Conservation (phyloP, 2,797 vertebrate genomes). For the Saxicola maurus region DNA sequence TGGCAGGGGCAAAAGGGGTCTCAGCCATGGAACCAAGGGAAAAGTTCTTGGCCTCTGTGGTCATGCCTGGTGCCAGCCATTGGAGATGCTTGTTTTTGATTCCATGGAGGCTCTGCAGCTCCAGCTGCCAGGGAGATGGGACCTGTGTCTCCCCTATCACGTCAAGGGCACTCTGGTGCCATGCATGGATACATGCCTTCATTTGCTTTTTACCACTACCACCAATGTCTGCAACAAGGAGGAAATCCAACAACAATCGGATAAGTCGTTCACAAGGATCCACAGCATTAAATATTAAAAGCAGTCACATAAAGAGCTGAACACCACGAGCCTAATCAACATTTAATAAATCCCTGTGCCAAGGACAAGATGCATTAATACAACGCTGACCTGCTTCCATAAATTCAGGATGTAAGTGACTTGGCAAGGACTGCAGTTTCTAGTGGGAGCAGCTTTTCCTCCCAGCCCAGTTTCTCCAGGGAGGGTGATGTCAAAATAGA, state of each 20-base stretch:
- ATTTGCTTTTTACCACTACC: accelerated
- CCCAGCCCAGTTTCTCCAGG: not conserved
- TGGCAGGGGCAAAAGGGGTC: accelerated
- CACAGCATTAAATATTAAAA: constrained; percentile 5
- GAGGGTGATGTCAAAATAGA: not conserved
- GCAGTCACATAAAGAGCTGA: not conserved
- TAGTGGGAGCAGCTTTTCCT: not conserved
- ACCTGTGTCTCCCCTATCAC: accelerated
- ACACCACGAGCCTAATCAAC: not conserved
- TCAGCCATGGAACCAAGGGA: not conserved
- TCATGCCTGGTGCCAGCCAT: accelerated
- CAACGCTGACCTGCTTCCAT: constrained; percentile 27
- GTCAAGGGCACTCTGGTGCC: not conserved
- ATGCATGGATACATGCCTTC: accelerated
- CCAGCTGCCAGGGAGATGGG: not conserved
- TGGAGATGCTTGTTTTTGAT: not conserved
- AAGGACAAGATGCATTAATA: not conserved
- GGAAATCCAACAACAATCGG: accelerated
- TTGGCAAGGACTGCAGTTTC: not conserved
- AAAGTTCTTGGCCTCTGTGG: accelerated
- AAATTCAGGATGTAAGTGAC: not conserved
- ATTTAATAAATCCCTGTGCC: not conserved
- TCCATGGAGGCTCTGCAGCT: not conserved
- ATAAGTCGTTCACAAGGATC: not conserved
- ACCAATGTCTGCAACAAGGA: accelerated